Base-by-base conservation (phyloP, 2,113 vertebrate genomes). In the Amazona guildingii region DNA sequence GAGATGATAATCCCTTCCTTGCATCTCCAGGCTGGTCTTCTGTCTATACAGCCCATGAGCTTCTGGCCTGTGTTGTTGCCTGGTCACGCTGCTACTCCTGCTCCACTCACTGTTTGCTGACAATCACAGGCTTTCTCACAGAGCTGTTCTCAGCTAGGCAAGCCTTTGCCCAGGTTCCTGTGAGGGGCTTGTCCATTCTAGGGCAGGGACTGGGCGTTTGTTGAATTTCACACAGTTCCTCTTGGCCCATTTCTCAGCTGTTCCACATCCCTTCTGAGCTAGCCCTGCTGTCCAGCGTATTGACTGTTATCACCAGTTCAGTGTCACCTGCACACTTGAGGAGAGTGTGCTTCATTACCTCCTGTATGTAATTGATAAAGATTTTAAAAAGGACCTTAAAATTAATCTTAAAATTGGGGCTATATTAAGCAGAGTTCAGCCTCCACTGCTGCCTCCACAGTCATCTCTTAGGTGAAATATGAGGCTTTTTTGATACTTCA, bases 41-140 rank as follows among this genome's bases (percentile, higher is more conserved):
- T 37, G 43, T 37, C 29, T 12, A 0, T 20, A 17, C 7, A 66
- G 59, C 24, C 31, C 29, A 3, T 7, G 25, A 57, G 29, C 68
- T 74, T 37, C 49, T 64, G 41, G 15, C 24, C n/a, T 7, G 3
- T 5, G 24, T 29, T 25, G 43, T 27, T 41, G 25, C 61, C 61
- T 10, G 77, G 49, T 20, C 35, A 49, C 0, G 2, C 24, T 14
- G n/a, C 31, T 51, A 16, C 61, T 81, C 61, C 41, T 44, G 46
- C n/a, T 62, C 63, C 14, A 1, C 62, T 39, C 4, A 0, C 37
- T 27, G 13, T 17, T 24, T 13, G 43, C 20, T 4, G 2, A 5
- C 11, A 8, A 14, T 4, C 69, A 2, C 13, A 4, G 59, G 35
- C 62, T 54, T 19, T 54, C 52, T 39, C 5, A 2, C 29, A 17